Conservation (phyloP, 30 jellyfish, hydroid and myxozoan genomes). For the Rhopilema esculentum region DNA sequence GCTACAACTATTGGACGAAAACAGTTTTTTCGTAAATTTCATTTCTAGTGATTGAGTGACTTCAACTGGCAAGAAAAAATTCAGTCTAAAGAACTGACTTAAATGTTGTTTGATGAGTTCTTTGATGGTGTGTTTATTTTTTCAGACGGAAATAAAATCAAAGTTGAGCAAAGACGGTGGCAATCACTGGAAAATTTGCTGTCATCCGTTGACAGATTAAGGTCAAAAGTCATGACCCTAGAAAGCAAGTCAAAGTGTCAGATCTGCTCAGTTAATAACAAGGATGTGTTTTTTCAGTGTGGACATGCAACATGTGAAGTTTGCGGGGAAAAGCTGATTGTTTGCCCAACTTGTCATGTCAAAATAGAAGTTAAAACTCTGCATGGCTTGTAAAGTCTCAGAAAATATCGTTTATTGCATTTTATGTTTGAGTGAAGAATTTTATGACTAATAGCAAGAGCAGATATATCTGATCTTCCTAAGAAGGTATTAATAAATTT, state of each 20-base stretch:
- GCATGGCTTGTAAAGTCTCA: constrained; percentile 1
- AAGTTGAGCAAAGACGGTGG: background rate
- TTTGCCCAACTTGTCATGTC: constrained; percentile 69
- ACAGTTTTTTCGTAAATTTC: too few species aligned
- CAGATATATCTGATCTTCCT: too few species aligned
- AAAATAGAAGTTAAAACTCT: constrained; percentile 55
- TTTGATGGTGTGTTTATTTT: background rate
- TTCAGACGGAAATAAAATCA: constrained; percentile 1
- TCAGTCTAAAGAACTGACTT: too few species aligned
- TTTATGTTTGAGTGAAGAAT: too few species aligned
- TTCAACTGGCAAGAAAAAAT: too few species aligned
- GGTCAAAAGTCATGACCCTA: constrained; percentile 5
- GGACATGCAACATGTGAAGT: constrained; percentile 80
- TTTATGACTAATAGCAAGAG: too few species aligned
- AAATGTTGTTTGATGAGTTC: too few species aligned
- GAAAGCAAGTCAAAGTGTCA: constrained; percentile 46
- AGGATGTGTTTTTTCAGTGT: constrained; percentile 58
- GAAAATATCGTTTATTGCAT: too few species aligned
- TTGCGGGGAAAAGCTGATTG: constrained; percentile 63
- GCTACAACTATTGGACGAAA: too few species aligned
- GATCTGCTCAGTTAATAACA: constrained; percentile 50
- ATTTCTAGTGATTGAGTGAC: too few species aligned
- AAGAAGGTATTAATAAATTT: too few species aligned
- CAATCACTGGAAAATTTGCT: constrained; percentile 5
- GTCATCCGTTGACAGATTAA: constrained; percentile 9